Base-by-base conservation (phyloP, 2,113 vertebrate species). In the Notiomystis cincta region DNA sequence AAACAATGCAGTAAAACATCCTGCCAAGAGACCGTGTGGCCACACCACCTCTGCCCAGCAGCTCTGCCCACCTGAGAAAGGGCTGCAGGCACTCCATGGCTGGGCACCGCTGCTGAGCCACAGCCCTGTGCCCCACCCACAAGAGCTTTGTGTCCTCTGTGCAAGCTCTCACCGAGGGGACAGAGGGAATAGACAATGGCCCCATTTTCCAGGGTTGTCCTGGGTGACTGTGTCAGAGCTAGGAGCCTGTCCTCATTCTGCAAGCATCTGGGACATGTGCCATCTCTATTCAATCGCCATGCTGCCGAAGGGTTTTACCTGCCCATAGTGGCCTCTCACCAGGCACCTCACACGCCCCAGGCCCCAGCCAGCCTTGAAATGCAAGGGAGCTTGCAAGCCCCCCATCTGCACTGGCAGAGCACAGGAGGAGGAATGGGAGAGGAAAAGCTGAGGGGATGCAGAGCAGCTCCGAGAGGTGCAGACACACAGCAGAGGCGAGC, bases 181-280 rank as follows among this genome's bases (percentile, higher is more conserved):
- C 13, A 72, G n/a, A 78, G 27, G 44, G 48, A 93, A 80, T 2
- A 91, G 64, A 71, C 0, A 12, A 77, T 16, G 47, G 64, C 87
- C 91, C 65, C 10, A 0, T 93, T 96, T 93, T 60, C 57, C 64
- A 84, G 76, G 69, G 64, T n/a, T 53, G 20, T 94, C 45, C 79
- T 1, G 0, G 54, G 64, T 24, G 19, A 78, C 60, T 91, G 6
- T 67, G 83, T 16, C 61, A 81, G 50, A 94, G 86, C n/a, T 47
- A 67, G 83, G 42, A 86, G n/a, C 56, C 48, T 53, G 92, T 93
- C 87, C 93, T 95, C 80, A 21, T 94, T 95, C 86, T 83, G 71
- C 47, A 86, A 7, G 6, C 67, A 96, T 95, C 83, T 96, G 92
- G 95, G 88, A 88, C 87, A 15, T 1, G 3, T 87, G 57, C 89